phyloP scores from a whole-genome alignment of 1,140 invertebrate species.

The Drosophila melanogaster region Release_6_plus_ISO1_MT NT_033777.3:7342001-7342500 shows the following conservation, averaged over 20 bases:
- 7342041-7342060: conserved; percentile 66
- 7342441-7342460: conserved; percentile 10
- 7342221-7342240: conserved; percentile 57
- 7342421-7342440: conserved; percentile 66
- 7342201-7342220: conserved; percentile 63
- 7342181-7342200: conserved; percentile 80
- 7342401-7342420: conserved; percentile 49
- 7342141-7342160: conserved; percentile 69
- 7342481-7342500: neutral
- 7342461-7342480: neutral
- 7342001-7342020: conserved; percentile 52
- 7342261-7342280: conserved; percentile 51
- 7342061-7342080: conserved; percentile 81
- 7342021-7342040: conserved; percentile 16
- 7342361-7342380: conserved; percentile 52
- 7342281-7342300: conserved; percentile 70
- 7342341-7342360: conserved; percentile 83
- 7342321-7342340: conserved; percentile 71
- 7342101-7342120: conserved; percentile 62
- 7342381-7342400: conserved; percentile 23
- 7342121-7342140: conserved; percentile 76
- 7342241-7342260: conserved; percentile 62
- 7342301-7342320: conserved; percentile 49
- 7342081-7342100: conserved; percentile 80
- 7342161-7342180: conserved; percentile 62